These are phyloP conservation scores for Trichacis sp. DNA, from an alignment of 2,888 invertebrate species.

Conservation along the genomic window DNA sequence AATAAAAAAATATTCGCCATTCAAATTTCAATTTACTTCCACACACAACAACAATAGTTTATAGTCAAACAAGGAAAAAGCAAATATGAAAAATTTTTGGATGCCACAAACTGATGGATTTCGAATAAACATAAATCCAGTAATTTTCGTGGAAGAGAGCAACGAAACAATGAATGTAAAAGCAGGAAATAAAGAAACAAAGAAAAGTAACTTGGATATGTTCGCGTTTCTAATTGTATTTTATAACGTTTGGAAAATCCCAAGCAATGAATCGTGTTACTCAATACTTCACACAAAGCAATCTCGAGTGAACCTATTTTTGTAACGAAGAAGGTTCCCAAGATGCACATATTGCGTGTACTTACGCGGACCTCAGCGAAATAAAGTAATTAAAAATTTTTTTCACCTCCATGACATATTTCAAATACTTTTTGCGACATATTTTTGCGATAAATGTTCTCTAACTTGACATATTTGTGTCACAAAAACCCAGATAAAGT, in stretches of 20 bases:
- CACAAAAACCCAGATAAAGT: not conserved
- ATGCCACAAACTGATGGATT: no score
- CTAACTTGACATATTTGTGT: not conserved
- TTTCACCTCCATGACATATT: no score
- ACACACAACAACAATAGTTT: no score
- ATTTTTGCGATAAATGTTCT: not conserved
- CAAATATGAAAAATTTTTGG: no score
- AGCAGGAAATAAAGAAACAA: not conserved
- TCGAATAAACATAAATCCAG: no score
- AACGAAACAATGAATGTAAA: not conserved
- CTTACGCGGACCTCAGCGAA: not conserved
- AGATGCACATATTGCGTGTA: conserved; percentile 2
- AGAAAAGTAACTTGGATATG: conserved; percentile 8
- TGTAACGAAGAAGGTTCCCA: conserved; percentile 18
- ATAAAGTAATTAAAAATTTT: not conserved
- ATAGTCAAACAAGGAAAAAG: no score
- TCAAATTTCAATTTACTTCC: no score
- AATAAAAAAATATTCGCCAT: no score
- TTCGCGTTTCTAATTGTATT: conserved; percentile 4
- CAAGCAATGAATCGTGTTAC: conserved; percentile 27
- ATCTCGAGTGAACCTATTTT: no score
- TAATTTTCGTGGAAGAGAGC: no score
- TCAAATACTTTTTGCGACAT: no score
- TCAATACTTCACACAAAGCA: conserved; percentile 18
- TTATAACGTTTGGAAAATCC: conserved; percentile 49